A percentile compares a stretch with the other conserved stretches of the same genome.
These are phyloP conservation scores for Sitobion miscanthi DNA, from an alignment of 1,140 invertebrate genomes.

Conservation along the genomic window DNA sequence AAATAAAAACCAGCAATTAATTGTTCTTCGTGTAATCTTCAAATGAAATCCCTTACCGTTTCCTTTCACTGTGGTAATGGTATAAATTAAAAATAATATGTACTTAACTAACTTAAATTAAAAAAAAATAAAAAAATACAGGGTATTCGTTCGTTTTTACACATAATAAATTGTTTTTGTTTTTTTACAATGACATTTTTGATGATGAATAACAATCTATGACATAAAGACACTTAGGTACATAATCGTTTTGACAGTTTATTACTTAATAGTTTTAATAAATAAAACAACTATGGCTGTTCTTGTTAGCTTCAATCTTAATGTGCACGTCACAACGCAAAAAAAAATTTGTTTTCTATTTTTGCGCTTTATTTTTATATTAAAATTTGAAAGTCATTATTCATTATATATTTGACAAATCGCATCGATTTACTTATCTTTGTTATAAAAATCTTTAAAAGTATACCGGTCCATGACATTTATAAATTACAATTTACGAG, in stretches of 20 bases:
- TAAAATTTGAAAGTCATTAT: not conserved
- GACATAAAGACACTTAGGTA: not conserved
- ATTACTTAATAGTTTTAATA: not conserved
- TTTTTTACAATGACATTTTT: not conserved
- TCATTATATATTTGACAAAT: not conserved
- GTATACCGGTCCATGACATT: not conserved
- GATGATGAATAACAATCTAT: not conserved
- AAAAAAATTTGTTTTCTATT: not conserved
- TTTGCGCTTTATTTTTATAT: not conserved
- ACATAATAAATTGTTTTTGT: not conserved
- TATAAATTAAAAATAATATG: not conserved
- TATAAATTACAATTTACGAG: not conserved
- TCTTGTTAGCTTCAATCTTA: not conserved
- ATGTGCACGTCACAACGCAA: not conserved
- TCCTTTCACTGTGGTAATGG: not conserved
- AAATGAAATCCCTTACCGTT: not conserved
- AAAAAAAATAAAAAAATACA: not conserved
- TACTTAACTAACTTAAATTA: not conserved
- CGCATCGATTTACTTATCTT: not conserved
- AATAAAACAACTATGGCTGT: not conserved
- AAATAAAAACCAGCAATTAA: not conserved
- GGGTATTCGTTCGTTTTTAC: not conserved
- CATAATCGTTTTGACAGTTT: not conserved
- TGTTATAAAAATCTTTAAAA: not conserved
- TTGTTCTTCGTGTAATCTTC: not conserved